Evolutionary conservation across 2,113 vertebrate genomes (phyloP).

Genomic region (Dromiciops gliroides): DNA sequence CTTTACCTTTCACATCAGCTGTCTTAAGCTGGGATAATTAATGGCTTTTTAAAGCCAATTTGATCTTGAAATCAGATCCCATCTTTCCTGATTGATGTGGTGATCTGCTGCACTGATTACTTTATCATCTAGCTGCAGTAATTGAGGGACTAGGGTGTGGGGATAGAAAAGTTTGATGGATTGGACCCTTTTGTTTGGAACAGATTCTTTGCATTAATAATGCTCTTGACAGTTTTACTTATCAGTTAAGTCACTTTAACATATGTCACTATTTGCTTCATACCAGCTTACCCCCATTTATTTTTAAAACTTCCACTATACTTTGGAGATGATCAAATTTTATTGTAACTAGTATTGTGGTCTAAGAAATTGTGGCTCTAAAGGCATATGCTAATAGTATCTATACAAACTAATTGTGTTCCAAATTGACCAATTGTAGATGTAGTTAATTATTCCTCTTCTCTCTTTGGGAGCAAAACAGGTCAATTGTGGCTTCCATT

Average conservation of each 20-base stretch:
- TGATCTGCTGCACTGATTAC: constrained; percentile 35
- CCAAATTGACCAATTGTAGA: neutral
- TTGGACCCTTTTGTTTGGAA: constrained; percentile 15
- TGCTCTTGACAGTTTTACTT: constrained; percentile 35
- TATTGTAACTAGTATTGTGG: neutral
- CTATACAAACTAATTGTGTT: neutral
- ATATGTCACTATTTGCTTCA: neutral
- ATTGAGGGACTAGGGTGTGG: neutral
- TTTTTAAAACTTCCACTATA: constrained; percentile 33
- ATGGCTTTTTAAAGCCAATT: constrained; percentile 79
- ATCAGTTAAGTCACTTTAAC: constrained; percentile 47
- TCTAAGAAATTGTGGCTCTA: neutral
- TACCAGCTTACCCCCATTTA: neutral
- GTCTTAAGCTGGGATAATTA: constrained; percentile 74
- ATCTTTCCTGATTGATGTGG: constrained; percentile 75
- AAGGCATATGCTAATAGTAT: neutral
- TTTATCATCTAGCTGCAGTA: constrained; percentile 67
- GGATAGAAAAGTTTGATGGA: constrained; percentile 26
- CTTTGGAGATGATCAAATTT: neutral
- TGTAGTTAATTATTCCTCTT: neutral
- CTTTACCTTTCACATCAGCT: constrained; percentile 56
- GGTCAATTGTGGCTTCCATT: neutral
- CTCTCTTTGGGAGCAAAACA: constrained; percentile 13
- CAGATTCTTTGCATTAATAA: constrained; percentile 8
- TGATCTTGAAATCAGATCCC: constrained; percentile 73